phyloP scores from a whole-genome alignment of 2,113 vertebrate species.

The Atherinomorus stipes region DNA sequence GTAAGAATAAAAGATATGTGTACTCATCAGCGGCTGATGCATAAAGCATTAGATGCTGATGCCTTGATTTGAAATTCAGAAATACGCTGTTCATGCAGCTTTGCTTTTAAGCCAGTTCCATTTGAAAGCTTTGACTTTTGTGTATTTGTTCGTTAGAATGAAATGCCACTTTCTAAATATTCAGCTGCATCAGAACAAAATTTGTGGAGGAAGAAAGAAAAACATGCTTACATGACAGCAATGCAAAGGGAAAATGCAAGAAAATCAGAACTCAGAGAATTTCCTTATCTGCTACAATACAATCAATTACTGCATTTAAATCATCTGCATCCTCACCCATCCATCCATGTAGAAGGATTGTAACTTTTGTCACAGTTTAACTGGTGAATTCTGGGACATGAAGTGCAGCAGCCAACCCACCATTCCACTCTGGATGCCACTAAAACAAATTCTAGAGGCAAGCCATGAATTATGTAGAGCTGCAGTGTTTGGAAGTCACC shows the following conservation, averaged over 20 bases:
- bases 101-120: not conserved
- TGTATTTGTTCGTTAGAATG: not conserved
- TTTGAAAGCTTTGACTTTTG: not conserved
- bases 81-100: too few species aligned
- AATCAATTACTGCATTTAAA: constrained; percentile 33
- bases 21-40: too few species aligned
- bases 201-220: not conserved
- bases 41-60: too few species aligned
- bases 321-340: constrained; percentile 7
- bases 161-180: not conserved
- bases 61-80: too few species aligned
- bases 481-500: constrained; percentile 29
- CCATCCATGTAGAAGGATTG: not conserved
- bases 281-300: constrained; percentile 6
- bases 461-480: constrained; percentile 42
- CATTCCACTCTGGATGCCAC: constrained; percentile 28
- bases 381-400: constrained; percentile 16
- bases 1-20: too few species aligned
- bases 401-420: not conserved
- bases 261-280: too few species aligned
- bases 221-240: fast-evolving
- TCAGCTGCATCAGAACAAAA: not conserved
- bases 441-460: constrained; percentile 24
- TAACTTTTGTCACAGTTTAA: constrained; percentile 2
- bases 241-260: not conserved